phyloP scores from a whole-genome alignment of 53 echinoderm and acorn worm genomes.

The Patiria pectinifera region DNA sequence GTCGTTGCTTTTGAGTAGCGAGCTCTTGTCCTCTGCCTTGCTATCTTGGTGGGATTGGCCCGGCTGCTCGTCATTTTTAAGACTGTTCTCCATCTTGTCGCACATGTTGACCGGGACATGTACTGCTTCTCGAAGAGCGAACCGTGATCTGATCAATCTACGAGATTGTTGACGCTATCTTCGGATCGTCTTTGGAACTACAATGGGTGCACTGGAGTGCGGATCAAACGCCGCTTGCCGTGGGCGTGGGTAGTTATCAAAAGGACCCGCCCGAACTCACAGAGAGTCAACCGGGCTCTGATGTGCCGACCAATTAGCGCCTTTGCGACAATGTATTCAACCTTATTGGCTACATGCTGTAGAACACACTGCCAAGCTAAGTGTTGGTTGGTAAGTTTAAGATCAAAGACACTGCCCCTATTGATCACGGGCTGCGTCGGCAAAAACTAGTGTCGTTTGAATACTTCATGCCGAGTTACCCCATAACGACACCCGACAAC shows the following conservation, averaged over 20 bases:
- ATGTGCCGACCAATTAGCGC: background rate
- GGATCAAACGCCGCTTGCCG: background rate
- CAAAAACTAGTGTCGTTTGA: no score
- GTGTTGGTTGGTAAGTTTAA: no score
- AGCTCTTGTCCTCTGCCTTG: background rate
- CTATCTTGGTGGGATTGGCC: no score
- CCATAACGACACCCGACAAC: no score
- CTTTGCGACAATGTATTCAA: background rate
- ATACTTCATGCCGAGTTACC: no score
- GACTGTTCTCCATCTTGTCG: background rate
- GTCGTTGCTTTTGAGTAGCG: conserved; percentile 24
- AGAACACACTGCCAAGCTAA: background rate
- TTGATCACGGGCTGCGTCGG: no score
- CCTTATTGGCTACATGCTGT: background rate
- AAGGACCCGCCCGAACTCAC: background rate
- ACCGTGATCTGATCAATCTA: background rate
- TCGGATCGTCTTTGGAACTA: background rate
- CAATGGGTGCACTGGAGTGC: background rate
- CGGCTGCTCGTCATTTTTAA: background rate
- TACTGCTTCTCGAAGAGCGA: background rate
- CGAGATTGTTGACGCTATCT: background rate
- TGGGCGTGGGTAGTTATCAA: background rate
- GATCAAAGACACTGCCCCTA: no score
- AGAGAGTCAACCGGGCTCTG: background rate
- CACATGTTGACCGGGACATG: background rate